These are phyloP conservation scores for Corapipo altera DNA, from an alignment of 2,113 vertebrate genomes.

Conservation along the genomic window DNA sequence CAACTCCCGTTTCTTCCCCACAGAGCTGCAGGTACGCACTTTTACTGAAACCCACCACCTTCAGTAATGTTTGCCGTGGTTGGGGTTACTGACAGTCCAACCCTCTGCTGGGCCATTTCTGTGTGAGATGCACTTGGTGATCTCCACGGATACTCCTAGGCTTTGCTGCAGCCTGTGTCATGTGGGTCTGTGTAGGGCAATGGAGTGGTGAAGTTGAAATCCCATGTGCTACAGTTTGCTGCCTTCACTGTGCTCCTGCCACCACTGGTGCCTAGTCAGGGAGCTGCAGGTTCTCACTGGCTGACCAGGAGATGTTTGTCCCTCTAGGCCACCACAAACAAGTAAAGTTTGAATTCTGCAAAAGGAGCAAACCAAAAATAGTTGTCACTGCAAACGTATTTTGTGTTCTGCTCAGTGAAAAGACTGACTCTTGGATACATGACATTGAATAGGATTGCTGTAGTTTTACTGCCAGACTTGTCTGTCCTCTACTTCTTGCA, in stretches of 20 bases:
- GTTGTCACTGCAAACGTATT: not conserved
- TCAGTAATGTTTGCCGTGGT: fast-evolving
- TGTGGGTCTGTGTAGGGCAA: fast-evolving
- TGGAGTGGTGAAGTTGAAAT: not conserved
- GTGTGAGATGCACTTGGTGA: not conserved
- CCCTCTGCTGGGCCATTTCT: not conserved
- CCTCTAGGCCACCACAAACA: not conserved
- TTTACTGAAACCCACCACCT: not conserved
- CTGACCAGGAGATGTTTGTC: fast-evolving
- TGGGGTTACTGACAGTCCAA: not conserved
- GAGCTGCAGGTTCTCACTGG: fast-evolving
- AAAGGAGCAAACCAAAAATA: not conserved
- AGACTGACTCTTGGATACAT: not conserved
- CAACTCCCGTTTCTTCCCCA: not conserved
- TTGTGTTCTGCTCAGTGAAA: not conserved
- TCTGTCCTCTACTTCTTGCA: not conserved
- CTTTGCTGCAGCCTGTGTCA: not conserved
- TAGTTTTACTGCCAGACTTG: not conserved
- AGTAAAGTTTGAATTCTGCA: not conserved
- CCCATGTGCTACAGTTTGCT: not conserved
- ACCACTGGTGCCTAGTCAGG: fast-evolving
- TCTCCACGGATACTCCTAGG: not conserved
- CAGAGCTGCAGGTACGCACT: not conserved
- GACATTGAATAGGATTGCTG: not conserved
- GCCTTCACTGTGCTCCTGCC: not conserved